A percentile compares a stretch with the other conserved stretches of the same genome.
Evolutionary conservation across 2,113 vertebrate species (phyloP).

Genomic region (Laticauda laticaudata): DNA sequence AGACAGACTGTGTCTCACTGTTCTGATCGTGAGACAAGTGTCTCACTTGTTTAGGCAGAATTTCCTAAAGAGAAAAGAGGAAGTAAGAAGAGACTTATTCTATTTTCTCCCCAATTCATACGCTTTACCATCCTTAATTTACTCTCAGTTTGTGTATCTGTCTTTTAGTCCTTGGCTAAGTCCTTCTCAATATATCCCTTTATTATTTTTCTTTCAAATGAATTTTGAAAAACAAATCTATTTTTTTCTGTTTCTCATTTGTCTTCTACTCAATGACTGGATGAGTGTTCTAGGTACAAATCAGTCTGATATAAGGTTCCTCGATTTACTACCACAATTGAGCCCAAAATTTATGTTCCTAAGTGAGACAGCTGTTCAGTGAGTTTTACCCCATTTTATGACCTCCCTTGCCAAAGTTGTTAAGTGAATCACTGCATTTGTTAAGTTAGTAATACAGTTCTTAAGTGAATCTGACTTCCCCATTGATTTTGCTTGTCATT

Average conservation of each 20-base stretch:
- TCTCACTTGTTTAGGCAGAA: background rate
- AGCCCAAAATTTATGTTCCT: background rate
- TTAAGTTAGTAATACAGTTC: background rate
- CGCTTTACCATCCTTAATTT: background rate
- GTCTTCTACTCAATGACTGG: background rate
- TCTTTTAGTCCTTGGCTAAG: background rate
- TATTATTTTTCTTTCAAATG: background rate
- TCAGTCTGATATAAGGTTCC: background rate
- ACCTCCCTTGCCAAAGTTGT: no score
- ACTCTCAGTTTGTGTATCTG: background rate
- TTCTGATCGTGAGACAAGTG: background rate
- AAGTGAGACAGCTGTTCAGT: background rate
- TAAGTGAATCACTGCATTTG: background rate
- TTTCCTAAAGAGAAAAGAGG: background rate
- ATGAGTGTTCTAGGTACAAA: background rate
- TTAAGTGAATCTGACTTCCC: background rate
- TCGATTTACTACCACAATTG: background rate
- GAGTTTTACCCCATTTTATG: background rate
- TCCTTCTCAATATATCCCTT: background rate
- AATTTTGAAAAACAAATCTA: background rate
- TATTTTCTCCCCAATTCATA: background rate
- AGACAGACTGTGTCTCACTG: background rate
- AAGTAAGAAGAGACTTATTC: background rate
- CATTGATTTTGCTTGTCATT: background rate
- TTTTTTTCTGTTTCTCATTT: background rate